Base-by-base conservation (phyloP, 2,797 vertebrate genomes). In the Paramormyrops hopkinsi region DNA sequence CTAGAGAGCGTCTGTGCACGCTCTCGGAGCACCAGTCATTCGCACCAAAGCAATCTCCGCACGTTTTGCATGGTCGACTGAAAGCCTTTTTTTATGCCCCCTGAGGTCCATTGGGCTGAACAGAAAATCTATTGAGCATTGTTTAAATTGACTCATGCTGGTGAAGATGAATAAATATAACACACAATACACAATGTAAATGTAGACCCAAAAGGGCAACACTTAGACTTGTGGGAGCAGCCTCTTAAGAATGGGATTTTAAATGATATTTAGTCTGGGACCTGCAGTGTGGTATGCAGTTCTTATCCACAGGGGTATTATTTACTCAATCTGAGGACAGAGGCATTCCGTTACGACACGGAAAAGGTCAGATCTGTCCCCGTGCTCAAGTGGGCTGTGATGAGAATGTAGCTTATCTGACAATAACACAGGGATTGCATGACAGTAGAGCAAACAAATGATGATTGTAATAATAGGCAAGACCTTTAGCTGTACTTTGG, bases 91-190 rank as follows among this genome's bases (percentile, higher is more conserved):
- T 56, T 46, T 51, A 19, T 46, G n/a, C 86, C 86, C 86, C 87
- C 90, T 90, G 91, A 89, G 88, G 59, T 46, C 44, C 82, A 50
- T 85, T 65, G 48, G 86, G 84, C 65, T 82, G 89, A 90, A 37
- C 46, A 41, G 50, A 62, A 50, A 88, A 79, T 54, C 88, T 83
- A 87, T 56, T 41, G 22, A 86, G 79, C 73, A 48, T 83, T 33
- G 59, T 88, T 90, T 88, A 85, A 88, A 88, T 90, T 88, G 91
- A 90, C 88, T 86, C 82, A 83, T 89, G 91, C 87, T 69, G 44
- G 62, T 86, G 86, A 54, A 88, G 90, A 91, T 89, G 89, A 90
- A 88, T 89, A 89, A 86, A 86, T 89, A 85, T 91, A 29, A 59
- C 51, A 76, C 53, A 83, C 59, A 59, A 90, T 89, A 83, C 50